Evolutionary conservation across 2,888 invertebrate genomes (phyloP).

Genomic region (Standfussiana lucernea): DNA sequence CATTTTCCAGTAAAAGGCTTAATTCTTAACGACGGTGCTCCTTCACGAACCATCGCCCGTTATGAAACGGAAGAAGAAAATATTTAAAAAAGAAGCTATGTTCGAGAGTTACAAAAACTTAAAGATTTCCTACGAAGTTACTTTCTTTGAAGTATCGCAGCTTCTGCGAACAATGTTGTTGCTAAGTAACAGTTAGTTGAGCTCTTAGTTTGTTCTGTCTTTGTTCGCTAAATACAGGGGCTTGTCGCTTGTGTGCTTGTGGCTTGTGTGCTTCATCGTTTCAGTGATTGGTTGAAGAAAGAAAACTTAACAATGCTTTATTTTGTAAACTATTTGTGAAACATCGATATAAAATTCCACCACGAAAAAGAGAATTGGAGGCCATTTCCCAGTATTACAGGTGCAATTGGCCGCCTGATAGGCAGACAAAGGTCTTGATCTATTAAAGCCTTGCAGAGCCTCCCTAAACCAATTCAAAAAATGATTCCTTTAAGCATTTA

Average conservation of each 20-base stretch:
- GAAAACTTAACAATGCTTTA: not conserved
- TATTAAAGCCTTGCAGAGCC: conserved; percentile 20
- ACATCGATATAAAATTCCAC: not conserved
- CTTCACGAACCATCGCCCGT: conserved; percentile 19
- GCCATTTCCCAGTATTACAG: not conserved
- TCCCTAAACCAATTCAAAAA: conserved; percentile 34
- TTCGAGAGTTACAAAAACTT: conserved; percentile 40
- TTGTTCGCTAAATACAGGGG: conserved; percentile 30
- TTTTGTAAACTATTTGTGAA: not conserved
- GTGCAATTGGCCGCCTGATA: not conserved
- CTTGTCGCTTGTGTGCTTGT: too few species aligned
- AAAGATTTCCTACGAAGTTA: conserved; percentile 46
- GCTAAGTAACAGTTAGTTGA: conserved; percentile 42
- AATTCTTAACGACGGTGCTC: conserved; percentile 45
- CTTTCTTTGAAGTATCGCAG: conserved; percentile 32
- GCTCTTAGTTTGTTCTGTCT: conserved; percentile 23
- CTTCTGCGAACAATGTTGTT: conserved; percentile 25
- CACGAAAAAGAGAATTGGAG: not conserved
- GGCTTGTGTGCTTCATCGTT: too few species aligned
- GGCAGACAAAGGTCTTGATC: conserved; percentile 43
- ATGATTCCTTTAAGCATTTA: conserved; percentile 24
- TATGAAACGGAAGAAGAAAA: conserved; percentile 30
- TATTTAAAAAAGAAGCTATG: conserved; percentile 34
- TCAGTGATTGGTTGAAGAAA: conserved; percentile 24
- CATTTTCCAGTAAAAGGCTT: conserved; percentile 51